Evolutionary conservation across 2,113 vertebrate species (phyloP).

Genomic region (Psilopsiagon aurifrons): DNA sequence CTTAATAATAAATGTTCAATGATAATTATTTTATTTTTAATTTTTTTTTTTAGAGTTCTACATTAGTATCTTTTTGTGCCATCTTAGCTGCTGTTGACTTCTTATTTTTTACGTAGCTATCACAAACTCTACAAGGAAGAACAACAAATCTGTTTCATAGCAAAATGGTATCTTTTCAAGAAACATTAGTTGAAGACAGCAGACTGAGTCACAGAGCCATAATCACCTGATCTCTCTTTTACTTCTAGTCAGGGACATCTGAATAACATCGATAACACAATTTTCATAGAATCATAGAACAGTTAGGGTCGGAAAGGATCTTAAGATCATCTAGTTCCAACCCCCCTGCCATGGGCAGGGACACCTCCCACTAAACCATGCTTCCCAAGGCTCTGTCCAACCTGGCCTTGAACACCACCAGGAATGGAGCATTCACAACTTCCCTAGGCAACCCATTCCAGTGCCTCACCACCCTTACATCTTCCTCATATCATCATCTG

Average conservation of each 20-base stretch:
- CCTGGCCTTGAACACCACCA: no score
- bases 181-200: neutral
- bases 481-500: neutral
- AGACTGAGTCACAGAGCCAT: neutral
- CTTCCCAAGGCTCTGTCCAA: no score
- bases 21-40: neutral
- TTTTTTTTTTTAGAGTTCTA: neutral
- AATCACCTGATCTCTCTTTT: neutral
- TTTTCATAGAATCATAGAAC: neutral
- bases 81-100: neutral
- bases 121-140: neutral
- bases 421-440: no score
- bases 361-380: no score
- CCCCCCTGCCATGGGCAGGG: no score
- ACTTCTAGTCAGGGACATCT: neutral
- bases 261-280: neutral
- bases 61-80: fast-evolving
- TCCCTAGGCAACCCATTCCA: no score
- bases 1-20: neutral
- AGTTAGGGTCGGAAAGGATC: no score
- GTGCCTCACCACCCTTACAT: no score
- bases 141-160: neutral
- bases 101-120: neutral
- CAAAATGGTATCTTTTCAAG: neutral
- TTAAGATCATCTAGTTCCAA: no score